Base-by-base conservation (phyloP, 2,888 invertebrate genomes). In the Megaustenia siamemsis region DNA sequence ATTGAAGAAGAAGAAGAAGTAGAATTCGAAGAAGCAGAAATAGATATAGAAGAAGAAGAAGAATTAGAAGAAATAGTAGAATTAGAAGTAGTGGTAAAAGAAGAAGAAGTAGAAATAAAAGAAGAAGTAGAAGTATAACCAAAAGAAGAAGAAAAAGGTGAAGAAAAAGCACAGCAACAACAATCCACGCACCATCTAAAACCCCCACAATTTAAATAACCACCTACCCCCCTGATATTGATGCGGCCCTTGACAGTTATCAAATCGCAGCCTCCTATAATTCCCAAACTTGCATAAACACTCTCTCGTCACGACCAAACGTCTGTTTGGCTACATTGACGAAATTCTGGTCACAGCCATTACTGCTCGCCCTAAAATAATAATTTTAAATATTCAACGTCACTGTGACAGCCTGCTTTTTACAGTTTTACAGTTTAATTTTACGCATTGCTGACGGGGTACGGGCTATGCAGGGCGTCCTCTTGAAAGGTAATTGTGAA, bases 301-400 rank as follows among this genome's bases (percentile, higher is more conserved):
- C 49, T 35, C 24, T 40, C 40, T 12, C 78, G 28, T 63, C 28
- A 43, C 78, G 32, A 49, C n/a, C 69, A 71, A 53, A 38, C 1
- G 56, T 68, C n/a, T 53, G 28, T 69, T 56, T 56, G 56, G 69
- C 53, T 32, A 12, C 10, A 56, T 71, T 81, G 71, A 81, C 71
- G 73, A 81, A 71, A 43, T 82, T 63, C 43, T 60, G 38, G 75
- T 60, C 60, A 56, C 73, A 35, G 73, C 82, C 82, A 82, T 82
- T 82, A 82, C 35, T 40, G 5, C 49, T 18, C 12, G 66, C 75
- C 56, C 66, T 82, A 43, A 63, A 75, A 82, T 82, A 82, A 82
- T 82, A 82, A 63, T 82, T 82, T 82, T 75, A 75, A 82, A 82
- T 82, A 82, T 80, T 45, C 45, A 53, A 24, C 68, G 69, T 69